Percentiles rank a stretch among this genome's conserved stretches.
Conservation (phyloP, 2,113 vertebrate species). For the Callopanchax toddi region DNA sequence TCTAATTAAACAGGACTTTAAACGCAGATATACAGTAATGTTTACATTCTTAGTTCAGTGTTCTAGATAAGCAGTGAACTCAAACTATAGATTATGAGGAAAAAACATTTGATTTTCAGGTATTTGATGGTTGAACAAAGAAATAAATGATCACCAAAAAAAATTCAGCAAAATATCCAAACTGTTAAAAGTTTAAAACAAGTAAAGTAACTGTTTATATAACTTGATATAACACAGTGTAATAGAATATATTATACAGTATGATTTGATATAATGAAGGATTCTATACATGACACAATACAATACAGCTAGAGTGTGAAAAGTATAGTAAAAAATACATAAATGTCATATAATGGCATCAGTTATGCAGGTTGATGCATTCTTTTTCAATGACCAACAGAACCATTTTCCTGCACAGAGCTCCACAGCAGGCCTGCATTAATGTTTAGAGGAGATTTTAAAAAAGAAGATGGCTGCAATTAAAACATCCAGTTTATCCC, state of each 20-base stretch:
- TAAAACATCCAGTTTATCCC: constrained; percentile 54
- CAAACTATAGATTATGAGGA: not conserved
- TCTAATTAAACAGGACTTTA: not conserved
- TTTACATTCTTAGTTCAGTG: not conserved
- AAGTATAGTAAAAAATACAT: too few relatives aligned
- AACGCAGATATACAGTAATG: not conserved
- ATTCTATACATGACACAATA: too few relatives aligned
- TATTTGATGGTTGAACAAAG: not conserved
- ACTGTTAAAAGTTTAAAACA: too few relatives aligned
- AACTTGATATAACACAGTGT: too few relatives aligned
- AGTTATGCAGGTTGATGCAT: too few relatives aligned
- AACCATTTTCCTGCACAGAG: not conserved
- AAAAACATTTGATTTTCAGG: not conserved
- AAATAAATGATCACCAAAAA: not conserved
- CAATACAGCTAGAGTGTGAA: too few relatives aligned
- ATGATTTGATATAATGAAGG: too few relatives aligned
- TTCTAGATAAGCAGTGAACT: not conserved
- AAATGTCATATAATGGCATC: too few relatives aligned
- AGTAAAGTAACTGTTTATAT: too few relatives aligned
- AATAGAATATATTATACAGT: too few relatives aligned
- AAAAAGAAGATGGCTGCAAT: constrained; percentile 44
- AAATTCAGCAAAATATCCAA: not conserved
- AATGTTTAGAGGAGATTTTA: constrained; percentile 16
- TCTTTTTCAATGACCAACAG: not conserved
- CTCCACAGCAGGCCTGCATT: not conserved